Evolutionary conservation across 2,113 vertebrate genomes (phyloP), one percentile per base, ranked within the genome.

Genomic region (Dissostichus mawsoni): DNA sequence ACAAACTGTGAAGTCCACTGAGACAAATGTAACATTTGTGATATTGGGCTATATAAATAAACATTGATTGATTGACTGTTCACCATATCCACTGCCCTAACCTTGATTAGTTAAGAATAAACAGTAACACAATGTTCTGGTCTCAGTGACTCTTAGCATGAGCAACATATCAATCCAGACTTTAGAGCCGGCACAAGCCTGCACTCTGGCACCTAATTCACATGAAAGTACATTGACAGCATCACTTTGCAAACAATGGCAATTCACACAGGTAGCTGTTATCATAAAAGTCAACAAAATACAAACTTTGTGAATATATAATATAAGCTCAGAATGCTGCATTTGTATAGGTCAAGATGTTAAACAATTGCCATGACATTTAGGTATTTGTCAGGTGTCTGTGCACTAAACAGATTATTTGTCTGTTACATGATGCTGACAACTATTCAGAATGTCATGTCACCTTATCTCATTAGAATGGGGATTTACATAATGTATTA

Each of bases 401-500:
- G 71, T 71, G 52, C 11, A 45, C 33, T 68, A 44, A 66, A 55
- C 7, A 3, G 5, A 18, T 68, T 65, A 41, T 76, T 68, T 82
- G 18, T 82, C 20, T 52, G 45, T 16, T 67, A 74, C 56, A 72
- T 58, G 51, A 80, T 58, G 51, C 71, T 71, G 71, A 71, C 10
- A 0, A 86, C 62, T 41, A 82, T 74, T 64, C 61, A 70, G 29
- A 83, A 71, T 63, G 25, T 72, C 64, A 74, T 48, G 68, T 69
- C 68, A 78, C 18, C 23, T 18, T 33, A 11, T 57, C 62, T 62
- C 23, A 71, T 66, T 74, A 77, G 62, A 51, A 62, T 47, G 2
- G 0, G 2, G 29, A 83, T 90, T 90, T 84, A 81, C 80, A 88
- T 82, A 75, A 68, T 66, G 74, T 62, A 87, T 85, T 87, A 72